Evolutionary conservation across 2,113 vertebrate genomes (phyloP).

Genomic region (Hucho hucho): DNA sequence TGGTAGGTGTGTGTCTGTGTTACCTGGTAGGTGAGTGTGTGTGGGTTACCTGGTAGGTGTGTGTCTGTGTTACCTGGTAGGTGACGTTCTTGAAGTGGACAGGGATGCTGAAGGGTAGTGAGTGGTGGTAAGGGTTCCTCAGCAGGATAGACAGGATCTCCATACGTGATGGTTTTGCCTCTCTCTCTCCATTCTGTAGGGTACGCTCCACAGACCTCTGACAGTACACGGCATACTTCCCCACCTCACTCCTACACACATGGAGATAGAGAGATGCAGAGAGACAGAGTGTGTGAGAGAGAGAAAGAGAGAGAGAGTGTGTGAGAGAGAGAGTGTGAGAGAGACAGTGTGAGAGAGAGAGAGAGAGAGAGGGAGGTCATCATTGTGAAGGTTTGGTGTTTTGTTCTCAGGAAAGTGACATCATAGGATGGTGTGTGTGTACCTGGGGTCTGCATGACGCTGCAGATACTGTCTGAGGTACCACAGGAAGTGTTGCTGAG

Average conservation of each 20-base stretch:
- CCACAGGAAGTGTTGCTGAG: constrained; percentile 90
- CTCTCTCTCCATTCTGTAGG: constrained; percentile 81
- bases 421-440: neutral
- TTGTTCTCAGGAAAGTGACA: too few species aligned
- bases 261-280: neutral
- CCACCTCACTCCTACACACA: constrained; percentile 79
- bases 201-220: constrained; percentile 84
- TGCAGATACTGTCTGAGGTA: constrained; percentile 84
- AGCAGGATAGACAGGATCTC: constrained; percentile 89
- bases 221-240: constrained; percentile 89
- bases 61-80: constrained; percentile 82
- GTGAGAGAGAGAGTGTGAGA: too few species aligned
- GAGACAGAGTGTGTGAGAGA: too few species aligned
- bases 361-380: too few species aligned
- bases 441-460: constrained; percentile 82
- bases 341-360: too few species aligned
- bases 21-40: neutral
- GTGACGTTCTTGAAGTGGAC: constrained; percentile 89
- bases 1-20: constrained; percentile 73
- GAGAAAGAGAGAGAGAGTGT: too few species aligned
- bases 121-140: constrained; percentile 90
- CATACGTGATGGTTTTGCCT: constrained; percentile 87
- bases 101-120: constrained; percentile 88
- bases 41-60: neutral
- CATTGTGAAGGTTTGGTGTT: too few species aligned